phyloP scores from a whole-genome alignment of 2,113 vertebrate species.

The Struthio camelus region DNA sequence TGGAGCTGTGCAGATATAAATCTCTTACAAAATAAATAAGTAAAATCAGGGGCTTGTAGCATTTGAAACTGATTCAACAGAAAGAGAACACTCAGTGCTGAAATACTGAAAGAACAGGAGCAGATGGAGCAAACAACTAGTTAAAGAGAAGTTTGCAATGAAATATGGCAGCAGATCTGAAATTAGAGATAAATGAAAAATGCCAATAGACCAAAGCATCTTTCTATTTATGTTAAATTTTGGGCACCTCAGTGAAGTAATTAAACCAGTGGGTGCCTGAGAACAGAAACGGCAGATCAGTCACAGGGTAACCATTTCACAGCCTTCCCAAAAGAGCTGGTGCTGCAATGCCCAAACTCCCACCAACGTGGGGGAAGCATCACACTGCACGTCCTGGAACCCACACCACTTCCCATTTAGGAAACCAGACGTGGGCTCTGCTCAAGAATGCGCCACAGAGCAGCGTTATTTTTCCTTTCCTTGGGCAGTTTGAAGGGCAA shows the following conservation, averaged over 20 bases:
- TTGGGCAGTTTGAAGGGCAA: neutral
- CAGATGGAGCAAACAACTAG: neutral
- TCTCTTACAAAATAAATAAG: neutral
- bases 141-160: neutral
- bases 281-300: neutral
- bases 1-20: neutral
- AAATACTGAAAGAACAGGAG: neutral
- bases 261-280: neutral
- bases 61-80: neutral
- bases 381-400: neutral
- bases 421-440: neutral
- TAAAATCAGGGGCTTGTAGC: neutral
- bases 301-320: neutral
- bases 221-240: neutral
- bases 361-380: fast-evolving
- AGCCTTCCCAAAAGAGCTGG: neutral
- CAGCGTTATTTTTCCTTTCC: neutral
- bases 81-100: slow-evolving; percentile 4
- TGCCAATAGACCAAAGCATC: neutral
- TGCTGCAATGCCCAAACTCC: neutral
- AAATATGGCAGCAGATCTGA: neutral
- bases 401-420: neutral
- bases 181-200: neutral
- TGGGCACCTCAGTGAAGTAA: neutral
- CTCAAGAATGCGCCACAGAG: neutral